phyloP scores from a whole-genome alignment of 1,140 invertebrate species.

The Leptinotarsa lineolata region DNA sequence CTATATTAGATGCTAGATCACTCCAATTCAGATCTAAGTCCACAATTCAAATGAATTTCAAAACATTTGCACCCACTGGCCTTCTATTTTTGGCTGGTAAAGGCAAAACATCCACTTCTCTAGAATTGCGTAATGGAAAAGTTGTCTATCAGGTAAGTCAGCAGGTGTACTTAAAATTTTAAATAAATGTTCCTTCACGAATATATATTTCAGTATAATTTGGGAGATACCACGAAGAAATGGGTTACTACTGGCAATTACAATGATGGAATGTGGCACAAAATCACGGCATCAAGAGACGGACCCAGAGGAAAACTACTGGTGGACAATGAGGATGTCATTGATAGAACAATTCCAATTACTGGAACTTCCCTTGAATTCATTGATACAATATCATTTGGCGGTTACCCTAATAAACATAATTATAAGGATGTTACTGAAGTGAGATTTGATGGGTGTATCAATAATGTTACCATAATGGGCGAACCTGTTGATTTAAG shows the following conservation, averaged over 20 bases:
- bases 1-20: conserved; percentile 65
- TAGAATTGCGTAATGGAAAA: conserved; percentile 80
- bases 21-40: conserved; percentile 63
- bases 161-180: not conserved
- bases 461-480: conserved; percentile 80
- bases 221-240: conserved; percentile 64
- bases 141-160: conserved; percentile 68
- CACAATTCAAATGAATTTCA: conserved; percentile 77
- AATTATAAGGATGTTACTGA: conserved; percentile 68
- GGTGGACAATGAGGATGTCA: conserved; percentile 66
- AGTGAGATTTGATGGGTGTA: conserved; percentile 90
- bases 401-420: conserved; percentile 79
- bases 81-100: conserved; percentile 84
- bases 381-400: conserved; percentile 77
- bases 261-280: conserved; percentile 86
- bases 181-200: not conserved
- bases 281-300: conserved; percentile 70
- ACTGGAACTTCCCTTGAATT: conserved; percentile 50
- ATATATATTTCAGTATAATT: conserved; percentile 63
- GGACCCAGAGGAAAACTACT: conserved; percentile 69
- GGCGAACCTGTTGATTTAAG: conserved; percentile 77
- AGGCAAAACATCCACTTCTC: conserved; percentile 74
- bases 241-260: conserved; percentile 61
- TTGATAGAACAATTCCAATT: conserved; percentile 51
- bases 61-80: conserved; percentile 84